Base-by-base conservation (phyloP, 2,888 invertebrate genomes). In the Drosophila antonietae region DNA sequence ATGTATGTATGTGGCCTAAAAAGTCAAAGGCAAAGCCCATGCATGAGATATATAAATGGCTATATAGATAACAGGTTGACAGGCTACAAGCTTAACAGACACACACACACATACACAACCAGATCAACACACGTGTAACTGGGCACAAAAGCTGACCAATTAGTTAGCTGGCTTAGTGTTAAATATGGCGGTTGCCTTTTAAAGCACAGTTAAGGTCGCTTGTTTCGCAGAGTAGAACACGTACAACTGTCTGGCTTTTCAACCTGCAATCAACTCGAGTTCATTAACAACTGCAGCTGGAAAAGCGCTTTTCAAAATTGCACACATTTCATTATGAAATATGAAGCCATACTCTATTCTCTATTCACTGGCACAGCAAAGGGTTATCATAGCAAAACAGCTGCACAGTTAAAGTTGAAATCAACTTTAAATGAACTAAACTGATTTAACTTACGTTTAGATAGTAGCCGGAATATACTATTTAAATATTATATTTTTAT, bases 181-280 rank as follows among this genome's bases (percentile, higher is more conserved):
- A 57, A 65, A 68, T 60, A 72, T 46, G 47, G 47, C 51, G 62
- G 33, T 33, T 56, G 51, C 41, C 53, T 59, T 68, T 76, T 67
- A 67, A 81, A 70, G 69, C 61, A 63, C 41, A 65, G 51, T 57
- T 74, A 65, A 75, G 75, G 43, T 59, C 57, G 47, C 35, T 41
- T 47, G 44, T 28, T 10, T 46, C 44, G 47, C 49, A 12, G 18
- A 37, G 18, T 12, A 2, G 49, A 70, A 39, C 66, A 66, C 76
- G 47, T 62, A 49, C 47, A 37, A 37, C 35, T 56, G 43, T n/a
- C 61, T 31, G 61, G 39, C 51, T 66, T 63, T 57, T 20, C 35
- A 35, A 44, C 61, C 55, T 59, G 74, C 72, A 72, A 80, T 62
- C 76, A 80, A 78, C 80, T 81, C 74, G 68, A 69, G 75, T 83